Base-by-base conservation (phyloP, 2,888 invertebrate genomes). In the Acleris laterana region DNA sequence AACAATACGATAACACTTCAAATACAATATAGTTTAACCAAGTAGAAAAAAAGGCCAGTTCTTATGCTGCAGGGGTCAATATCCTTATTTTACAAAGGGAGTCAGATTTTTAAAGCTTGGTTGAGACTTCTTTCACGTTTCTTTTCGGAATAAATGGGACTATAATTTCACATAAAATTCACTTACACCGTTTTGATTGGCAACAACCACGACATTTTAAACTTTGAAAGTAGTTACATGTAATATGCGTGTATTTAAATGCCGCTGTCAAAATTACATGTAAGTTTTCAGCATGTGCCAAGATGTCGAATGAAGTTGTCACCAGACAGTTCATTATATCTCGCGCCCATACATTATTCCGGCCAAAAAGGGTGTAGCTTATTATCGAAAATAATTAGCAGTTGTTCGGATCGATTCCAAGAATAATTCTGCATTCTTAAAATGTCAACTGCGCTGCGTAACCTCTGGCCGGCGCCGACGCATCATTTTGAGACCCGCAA, bases 251-350 rank as follows among this genome's bases (percentile, higher is more conserved):
- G 42, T 22, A 49, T 55, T 64, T 60, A 64, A 64, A 64, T 55
- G 42, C 19, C 38, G 25, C 44, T 50, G 55, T 61, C 20, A 56
- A 66, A 66, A 57, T 62, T 38, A 66, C 17, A 56, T 32, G 38
- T 44, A 56, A 50, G 32, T 32, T 32, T 51, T 48, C 25, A 17
- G 22, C 28, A 61, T 56, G 46, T 61, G 22, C n/a, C 61, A 51
- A 51, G 28, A 57, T 57, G 56, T 32, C 51, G 52, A 66, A 66
- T 66, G 66, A 66, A 66, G 66, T 66, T 66, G 66, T 66, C 66
- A 57, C 46, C 22, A 11, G 57, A 57, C 57, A 51, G 57, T 57
- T 20, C 42, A 63, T 63, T 63, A 63, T 58, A 19, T 56, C 46
- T 7, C 48, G 28, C 25, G 57, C 57, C 57, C 56, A 32, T 42